Conservation (phyloP, 1,140 invertebrate genomes). For the Lerema accius region DNA sequence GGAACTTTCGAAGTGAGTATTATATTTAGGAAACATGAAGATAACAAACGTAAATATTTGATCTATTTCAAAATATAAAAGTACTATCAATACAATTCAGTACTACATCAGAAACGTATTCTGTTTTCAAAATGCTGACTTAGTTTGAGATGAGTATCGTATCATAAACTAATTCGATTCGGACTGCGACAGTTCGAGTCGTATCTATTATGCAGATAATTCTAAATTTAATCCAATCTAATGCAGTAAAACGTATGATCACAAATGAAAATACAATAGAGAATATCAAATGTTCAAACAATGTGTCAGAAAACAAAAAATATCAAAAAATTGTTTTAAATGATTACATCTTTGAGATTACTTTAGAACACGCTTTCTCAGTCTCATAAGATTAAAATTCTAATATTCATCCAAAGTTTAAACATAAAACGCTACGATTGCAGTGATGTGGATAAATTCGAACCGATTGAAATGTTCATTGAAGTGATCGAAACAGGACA, state of each 20-base stretch:
- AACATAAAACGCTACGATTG: constrained; percentile 38
- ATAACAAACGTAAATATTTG: too few relatives aligned
- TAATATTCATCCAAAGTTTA: constrained; percentile 46
- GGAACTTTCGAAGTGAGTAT: too few relatives aligned
- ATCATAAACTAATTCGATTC: too few relatives aligned
- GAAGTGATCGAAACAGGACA: constrained; percentile 18
- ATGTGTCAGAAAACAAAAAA: constrained; percentile 38
- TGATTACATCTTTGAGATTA: constrained; percentile 53
- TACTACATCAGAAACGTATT: too few relatives aligned
- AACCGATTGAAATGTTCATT: constrained; percentile 26
- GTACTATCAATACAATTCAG: too few relatives aligned
- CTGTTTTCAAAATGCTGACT: too few relatives aligned
- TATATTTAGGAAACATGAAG: too few relatives aligned
- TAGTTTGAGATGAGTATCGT: too few relatives aligned
- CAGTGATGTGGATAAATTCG: constrained; percentile 23
- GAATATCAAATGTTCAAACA: constrained; percentile 3
- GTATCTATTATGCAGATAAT: not conserved
- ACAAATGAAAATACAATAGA: constrained; percentile 4
- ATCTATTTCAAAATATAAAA: too few relatives aligned
- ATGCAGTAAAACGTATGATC: constrained; percentile 1
- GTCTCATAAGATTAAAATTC: constrained; percentile 76
- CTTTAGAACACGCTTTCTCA: constrained; percentile 76
- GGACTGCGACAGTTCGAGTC: not conserved
- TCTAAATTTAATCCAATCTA: constrained; percentile 4
- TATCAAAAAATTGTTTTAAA: constrained; percentile 43